A percentile compares a stretch with the other conserved stretches of the same genome.
Conservation (phyloP, 2,113 vertebrate species). For the Cyanoramphus novaezelandiae region DNA sequence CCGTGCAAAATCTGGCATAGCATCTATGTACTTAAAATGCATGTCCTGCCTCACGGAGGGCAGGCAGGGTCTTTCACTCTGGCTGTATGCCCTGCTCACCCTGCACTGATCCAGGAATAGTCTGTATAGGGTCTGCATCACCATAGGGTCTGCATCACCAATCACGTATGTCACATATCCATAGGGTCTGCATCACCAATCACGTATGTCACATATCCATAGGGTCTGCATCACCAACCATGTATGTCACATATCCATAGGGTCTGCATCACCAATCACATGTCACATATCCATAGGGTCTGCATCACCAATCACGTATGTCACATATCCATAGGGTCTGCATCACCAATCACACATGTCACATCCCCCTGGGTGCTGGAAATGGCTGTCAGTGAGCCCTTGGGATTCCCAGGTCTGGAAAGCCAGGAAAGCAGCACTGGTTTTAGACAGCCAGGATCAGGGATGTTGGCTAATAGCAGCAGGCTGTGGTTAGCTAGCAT, state of each 20-base stretch:
- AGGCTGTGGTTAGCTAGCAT: not conserved
- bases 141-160: not conserved
- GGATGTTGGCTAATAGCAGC: not conserved
- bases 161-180: not conserved
- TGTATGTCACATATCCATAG: too few species aligned
- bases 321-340: not conserved
- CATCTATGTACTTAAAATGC: not conserved
- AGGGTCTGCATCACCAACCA: too few species aligned
- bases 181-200: not conserved
- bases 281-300: not conserved
- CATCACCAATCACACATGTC: not conserved
- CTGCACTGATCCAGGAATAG: not conserved
- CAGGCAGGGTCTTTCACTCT: not conserved
- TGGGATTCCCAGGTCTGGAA: not conserved
- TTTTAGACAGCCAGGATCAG: not conserved
- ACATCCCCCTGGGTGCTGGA: not conserved
- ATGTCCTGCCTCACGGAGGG: not conserved
- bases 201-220: not conserved
- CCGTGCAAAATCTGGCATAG: not conserved
- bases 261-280: too few species aligned
- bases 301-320: too few species aligned
- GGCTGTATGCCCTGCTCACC: not conserved
- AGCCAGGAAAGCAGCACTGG: not conserved
- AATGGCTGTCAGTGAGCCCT: not conserved
- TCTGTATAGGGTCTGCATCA: not conserved